A percentile compares a stretch with the other conserved stretches of the same genome.
Conservation (phyloP, 1,140 invertebrate species). For the Drosophila funebris region DNA sequence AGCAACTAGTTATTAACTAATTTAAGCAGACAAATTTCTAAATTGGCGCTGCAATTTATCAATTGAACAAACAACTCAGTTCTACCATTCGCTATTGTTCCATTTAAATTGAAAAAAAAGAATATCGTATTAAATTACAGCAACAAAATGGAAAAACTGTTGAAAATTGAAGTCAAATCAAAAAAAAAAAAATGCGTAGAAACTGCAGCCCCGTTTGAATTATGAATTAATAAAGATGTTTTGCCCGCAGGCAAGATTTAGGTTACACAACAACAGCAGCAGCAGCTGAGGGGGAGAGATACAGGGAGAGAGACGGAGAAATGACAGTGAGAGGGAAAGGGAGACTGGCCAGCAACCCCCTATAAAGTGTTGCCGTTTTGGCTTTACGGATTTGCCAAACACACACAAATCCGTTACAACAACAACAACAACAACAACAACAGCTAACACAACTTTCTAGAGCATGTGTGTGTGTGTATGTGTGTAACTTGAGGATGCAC, state of each 20-base stretch:
- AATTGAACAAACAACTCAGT: conserved; percentile 23
- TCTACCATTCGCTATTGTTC: neutral
- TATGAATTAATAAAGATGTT: conserved; percentile 83
- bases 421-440: conserved; percentile 57
- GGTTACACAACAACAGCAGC: conserved; percentile 69
- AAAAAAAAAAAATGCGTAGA: conserved; percentile 45
- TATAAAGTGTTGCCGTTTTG: conserved; percentile 56
- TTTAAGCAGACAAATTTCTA: conserved; percentile 41
- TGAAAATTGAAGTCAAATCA: conserved; percentile 75
- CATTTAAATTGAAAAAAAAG: conserved; percentile 65
- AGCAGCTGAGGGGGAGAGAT: conserved; percentile 13
- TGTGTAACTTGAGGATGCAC: conserved; percentile 82
- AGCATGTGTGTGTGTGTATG: conserved; percentile 9
- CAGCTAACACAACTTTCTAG: conserved; percentile 19
- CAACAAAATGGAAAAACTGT: conserved; percentile 10
- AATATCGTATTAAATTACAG: conserved; percentile 76
- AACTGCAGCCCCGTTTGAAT: conserved; percentile 63
- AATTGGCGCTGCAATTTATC: conserved; percentile 66
- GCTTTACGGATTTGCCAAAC: conserved; percentile 73
- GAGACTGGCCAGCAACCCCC: conserved; percentile 14
- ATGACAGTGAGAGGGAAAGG: conserved; percentile 1
- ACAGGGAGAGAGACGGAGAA: neutral
- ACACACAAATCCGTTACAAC: conserved; percentile 66
- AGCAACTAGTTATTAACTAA: conserved; percentile 48
- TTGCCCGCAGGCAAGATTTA: conserved; percentile 80